A percentile compares a stretch with the other conserved stretches of the same genome.
Evolutionary conservation across 2,888 invertebrate species (phyloP).

Genomic region (Acanthosepion pharaonis): DNA sequence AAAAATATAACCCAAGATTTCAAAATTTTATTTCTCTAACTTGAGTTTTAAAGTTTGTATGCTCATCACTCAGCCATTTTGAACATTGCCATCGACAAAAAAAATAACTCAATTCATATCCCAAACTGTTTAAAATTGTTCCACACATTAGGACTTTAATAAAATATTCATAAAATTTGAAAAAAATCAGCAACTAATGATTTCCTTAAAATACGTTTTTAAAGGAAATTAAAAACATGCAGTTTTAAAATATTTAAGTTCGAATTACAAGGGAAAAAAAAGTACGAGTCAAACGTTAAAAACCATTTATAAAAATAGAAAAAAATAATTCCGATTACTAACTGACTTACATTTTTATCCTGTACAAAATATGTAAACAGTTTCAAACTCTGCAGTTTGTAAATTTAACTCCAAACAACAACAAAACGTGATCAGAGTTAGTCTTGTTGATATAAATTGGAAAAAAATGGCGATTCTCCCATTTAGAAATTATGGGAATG

Average conservation of each 20-base stretch:
- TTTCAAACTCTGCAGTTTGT: background rate
- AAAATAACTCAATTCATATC: background rate
- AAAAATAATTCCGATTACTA: too few relatives aligned
- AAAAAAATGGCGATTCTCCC: background rate
- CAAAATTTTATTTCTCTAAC: background rate
- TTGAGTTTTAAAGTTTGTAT: background rate
- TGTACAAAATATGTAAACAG: background rate
- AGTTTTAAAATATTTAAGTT: background rate
- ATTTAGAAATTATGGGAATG: background rate
- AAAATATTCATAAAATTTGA: background rate
- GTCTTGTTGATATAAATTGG: background rate
- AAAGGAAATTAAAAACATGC: slow-evolving; percentile 5
- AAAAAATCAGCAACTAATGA: background rate
- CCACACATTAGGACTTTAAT: background rate
- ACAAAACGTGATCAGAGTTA: background rate
- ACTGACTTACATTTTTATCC: background rate
- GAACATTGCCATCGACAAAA: background rate
- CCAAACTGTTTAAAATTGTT: background rate
- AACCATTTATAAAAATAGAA: too few relatives aligned
- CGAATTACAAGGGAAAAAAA: background rate
- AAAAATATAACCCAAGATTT: too few relatives aligned
- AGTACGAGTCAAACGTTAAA: too few relatives aligned
- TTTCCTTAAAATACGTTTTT: background rate
- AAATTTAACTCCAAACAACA: background rate
- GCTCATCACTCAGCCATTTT: background rate